A percentile compares a stretch with the other conserved stretches of the same genome.
phyloP scores from a whole-genome alignment of 2,113 vertebrate genomes.

The Microcebus jonahi region DNA sequence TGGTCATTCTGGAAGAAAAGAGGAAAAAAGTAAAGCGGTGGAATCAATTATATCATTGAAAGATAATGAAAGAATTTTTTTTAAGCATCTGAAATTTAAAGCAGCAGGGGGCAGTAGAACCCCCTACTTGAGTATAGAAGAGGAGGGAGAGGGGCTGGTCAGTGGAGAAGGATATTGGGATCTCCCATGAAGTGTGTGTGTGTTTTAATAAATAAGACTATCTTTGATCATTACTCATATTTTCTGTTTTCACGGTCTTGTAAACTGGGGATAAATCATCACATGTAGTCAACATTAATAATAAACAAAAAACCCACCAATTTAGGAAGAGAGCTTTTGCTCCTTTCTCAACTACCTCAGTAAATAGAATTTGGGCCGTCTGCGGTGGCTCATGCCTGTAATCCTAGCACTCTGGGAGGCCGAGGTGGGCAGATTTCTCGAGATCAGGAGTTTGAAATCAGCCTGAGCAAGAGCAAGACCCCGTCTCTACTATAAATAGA shows the following conservation, averaged over 20 bases:
- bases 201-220: neutral
- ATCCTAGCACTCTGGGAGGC: no score
- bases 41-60: neutral
- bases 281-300: neutral
- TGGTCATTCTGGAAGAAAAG: neutral
- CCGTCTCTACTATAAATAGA: no score
- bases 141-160: neutral
- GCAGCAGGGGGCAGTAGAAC: constrained; percentile 77
- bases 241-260: neutral
- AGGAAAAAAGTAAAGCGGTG: neutral
- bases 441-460: no score
- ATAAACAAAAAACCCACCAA: neutral
- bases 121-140: neutral
- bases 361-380: neutral
- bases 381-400: no score
- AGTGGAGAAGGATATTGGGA: neutral
- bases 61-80: neutral
- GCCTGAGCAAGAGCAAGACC: no score
- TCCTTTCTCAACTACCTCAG: neutral
- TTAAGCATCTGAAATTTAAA: neutral
- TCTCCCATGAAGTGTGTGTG: neutral
- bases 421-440: no score
- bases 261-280: neutral
- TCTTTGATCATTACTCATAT: neutral
- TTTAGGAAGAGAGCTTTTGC: neutral